Conservation (phyloP, 1,140 invertebrate genomes). For the Orchesella cincta region DNA sequence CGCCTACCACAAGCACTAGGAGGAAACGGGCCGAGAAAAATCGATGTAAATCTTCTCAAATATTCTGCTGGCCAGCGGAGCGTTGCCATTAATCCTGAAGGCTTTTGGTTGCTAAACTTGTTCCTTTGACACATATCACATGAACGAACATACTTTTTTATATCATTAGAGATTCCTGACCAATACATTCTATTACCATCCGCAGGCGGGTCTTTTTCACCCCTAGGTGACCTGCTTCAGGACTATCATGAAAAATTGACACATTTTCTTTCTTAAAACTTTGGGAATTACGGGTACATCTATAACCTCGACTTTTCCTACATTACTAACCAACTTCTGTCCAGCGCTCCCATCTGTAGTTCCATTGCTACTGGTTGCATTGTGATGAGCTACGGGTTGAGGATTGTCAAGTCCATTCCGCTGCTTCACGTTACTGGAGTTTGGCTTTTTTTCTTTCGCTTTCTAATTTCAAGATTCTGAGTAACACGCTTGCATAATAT, state of each 20-base stretch:
- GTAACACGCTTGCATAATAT: background rate
- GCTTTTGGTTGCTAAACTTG: conserved; percentile 5
- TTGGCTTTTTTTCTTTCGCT: background rate
- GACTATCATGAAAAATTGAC: conserved; percentile 25
- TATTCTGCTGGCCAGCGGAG: background rate
- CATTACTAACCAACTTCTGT: background rate
- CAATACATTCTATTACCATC: conserved; percentile 30
- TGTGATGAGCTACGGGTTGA: background rate
- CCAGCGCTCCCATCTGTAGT: background rate
- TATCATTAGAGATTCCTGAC: conserved; percentile 26
- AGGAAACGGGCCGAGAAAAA: conserved; percentile 45
- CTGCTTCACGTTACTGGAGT: background rate
- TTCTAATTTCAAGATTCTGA: background rate
- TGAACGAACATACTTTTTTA: conserved; percentile 30
- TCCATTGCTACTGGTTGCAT: background rate
- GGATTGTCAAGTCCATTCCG: background rate
- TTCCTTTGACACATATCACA: conserved; percentile 35
- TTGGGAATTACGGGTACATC: conserved; percentile 1
- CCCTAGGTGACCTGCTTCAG: conserved; percentile 27
- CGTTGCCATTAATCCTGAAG: background rate
- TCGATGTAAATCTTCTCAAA: conserved; percentile 45
- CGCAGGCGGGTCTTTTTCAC: conserved; percentile 26
- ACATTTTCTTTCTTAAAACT: background rate
- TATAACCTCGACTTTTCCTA: background rate
- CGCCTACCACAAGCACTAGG: conserved; percentile 27